Evolutionary conservation across 2,888 invertebrate species (phyloP).

Genomic region (Fragum fragum): DNA sequence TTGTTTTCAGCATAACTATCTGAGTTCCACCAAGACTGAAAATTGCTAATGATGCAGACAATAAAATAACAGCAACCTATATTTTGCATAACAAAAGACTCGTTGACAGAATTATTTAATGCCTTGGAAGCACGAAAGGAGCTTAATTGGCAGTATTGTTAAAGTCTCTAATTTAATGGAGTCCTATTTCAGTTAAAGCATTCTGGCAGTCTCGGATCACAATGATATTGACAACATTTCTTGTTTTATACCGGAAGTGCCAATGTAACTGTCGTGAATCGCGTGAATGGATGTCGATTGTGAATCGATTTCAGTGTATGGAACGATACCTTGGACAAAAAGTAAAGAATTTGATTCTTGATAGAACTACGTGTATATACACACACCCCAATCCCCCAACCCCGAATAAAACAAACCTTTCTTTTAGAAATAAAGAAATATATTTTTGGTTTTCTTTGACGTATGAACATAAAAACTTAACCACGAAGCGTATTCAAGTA

Average conservation of each 20-base stretch:
- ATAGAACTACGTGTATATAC: no score
- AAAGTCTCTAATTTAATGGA: slow-evolving; percentile 9
- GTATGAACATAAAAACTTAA: no score
- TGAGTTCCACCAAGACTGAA: no score
- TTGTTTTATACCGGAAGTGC: slow-evolving; percentile 14
- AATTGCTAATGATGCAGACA: no score
- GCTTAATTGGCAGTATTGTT: slow-evolving; percentile 9
- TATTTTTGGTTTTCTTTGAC: no score
- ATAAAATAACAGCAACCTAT: not conserved
- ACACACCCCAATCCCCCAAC: no score
- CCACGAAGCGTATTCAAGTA: no score
- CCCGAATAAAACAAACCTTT: no score
- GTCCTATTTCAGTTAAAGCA: not conserved
- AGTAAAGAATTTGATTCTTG: no score
- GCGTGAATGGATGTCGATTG: slow-evolving; percentile 8
- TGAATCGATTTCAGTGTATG: not conserved
- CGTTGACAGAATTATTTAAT: slow-evolving; percentile 9
- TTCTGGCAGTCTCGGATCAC: not conserved
- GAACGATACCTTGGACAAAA: not conserved
- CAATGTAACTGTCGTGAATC: slow-evolving; percentile 1
- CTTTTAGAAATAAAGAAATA: no score
- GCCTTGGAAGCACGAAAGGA: not conserved
- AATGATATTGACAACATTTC: not conserved
- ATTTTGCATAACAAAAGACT: slow-evolving; percentile 3
- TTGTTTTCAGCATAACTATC: no score